Conservation (phyloP, 1,140 invertebrate genomes). For the Lordiphosa mommai region DNA sequence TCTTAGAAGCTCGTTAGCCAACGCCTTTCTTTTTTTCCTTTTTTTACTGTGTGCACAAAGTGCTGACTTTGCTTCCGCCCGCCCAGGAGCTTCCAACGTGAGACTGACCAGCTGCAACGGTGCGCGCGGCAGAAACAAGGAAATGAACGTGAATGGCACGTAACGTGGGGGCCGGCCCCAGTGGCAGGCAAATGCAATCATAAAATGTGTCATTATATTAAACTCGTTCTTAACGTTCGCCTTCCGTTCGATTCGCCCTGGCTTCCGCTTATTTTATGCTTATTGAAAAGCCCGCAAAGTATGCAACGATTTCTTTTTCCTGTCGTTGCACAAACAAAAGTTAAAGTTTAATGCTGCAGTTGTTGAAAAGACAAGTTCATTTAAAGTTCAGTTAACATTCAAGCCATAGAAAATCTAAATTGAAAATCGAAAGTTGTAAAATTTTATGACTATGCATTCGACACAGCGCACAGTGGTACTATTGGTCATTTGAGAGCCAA, state of each 20-base stretch:
- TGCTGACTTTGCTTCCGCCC: conserved; percentile 58
- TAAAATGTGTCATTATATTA: conserved; percentile 76
- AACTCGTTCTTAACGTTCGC: conserved; percentile 28
- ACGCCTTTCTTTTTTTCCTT: conserved; percentile 46
- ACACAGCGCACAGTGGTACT: too few species aligned
- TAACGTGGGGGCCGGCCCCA: not conserved
- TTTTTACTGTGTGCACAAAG: conserved; percentile 28
- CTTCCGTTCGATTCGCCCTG: not conserved
- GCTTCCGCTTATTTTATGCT: conserved; percentile 41
- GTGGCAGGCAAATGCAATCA: conserved; percentile 68
- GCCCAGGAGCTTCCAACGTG: conserved; percentile 35
- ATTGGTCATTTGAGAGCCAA: too few species aligned
- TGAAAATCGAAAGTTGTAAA: conserved; percentile 70
- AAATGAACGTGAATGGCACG: not conserved
- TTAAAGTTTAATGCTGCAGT: conserved; percentile 2
- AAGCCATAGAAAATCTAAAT: conserved; percentile 38
- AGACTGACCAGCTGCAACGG: conserved; percentile 66
- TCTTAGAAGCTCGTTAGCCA: conserved; percentile 58
- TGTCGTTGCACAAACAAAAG: conserved; percentile 10
- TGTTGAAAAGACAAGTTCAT: not conserved
- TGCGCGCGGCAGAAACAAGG: not conserved
- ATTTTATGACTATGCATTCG: conserved; percentile 41
- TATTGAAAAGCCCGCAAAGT: conserved; percentile 50
- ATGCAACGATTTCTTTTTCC: conserved; percentile 38
- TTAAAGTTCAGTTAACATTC: conserved; percentile 49